Evolutionary conservation across 2,888 invertebrate genomes (phyloP).

Genomic region (Bhutanitis thaidina): DNA sequence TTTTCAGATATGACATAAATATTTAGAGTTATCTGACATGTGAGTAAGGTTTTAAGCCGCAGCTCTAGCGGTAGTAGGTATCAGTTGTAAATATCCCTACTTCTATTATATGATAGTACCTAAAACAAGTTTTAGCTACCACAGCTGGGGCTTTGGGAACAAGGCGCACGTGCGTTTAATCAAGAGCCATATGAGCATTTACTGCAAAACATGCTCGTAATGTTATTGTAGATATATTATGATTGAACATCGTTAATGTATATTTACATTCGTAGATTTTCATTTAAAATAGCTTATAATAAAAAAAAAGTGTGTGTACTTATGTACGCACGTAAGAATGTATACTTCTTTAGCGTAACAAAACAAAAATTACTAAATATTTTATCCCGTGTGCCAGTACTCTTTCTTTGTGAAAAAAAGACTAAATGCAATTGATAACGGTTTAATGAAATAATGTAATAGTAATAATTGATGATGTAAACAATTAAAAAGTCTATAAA

Average conservation of each 20-base stretch:
- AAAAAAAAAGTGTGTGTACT: too few relatives aligned
- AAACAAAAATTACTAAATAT: too few relatives aligned
- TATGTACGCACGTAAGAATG: too few relatives aligned
- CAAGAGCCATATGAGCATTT: conserved; percentile 51
- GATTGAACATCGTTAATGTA: background rate
- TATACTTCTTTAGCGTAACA: too few relatives aligned
- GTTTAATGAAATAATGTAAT: too few relatives aligned
- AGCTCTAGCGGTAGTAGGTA: conserved; percentile 1
- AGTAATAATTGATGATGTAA: too few relatives aligned
- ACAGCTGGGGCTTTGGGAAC: conserved; percentile 1
- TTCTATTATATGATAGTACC: conserved; percentile 22
- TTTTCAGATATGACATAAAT: background rate
- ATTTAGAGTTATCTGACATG: background rate
- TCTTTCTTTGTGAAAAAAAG: too few relatives aligned
- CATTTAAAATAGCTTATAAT: too few relatives aligned
- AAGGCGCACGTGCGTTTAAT: conserved; percentile 67
- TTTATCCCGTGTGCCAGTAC: too few relatives aligned
- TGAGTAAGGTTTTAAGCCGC: background rate
- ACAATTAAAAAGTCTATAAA: too few relatives aligned
- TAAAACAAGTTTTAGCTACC: conserved; percentile 16
- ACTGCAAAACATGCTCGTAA: conserved; percentile 23
- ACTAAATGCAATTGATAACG: too few relatives aligned
- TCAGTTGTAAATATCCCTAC: conserved; percentile 11
- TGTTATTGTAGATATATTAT: background rate
- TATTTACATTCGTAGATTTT: too few relatives aligned